Evolutionary conservation across 2,113 vertebrate species (phyloP), one percentile per base, ranked within the genome.

Genomic region (Nerophis lumbriciformis): DNA sequence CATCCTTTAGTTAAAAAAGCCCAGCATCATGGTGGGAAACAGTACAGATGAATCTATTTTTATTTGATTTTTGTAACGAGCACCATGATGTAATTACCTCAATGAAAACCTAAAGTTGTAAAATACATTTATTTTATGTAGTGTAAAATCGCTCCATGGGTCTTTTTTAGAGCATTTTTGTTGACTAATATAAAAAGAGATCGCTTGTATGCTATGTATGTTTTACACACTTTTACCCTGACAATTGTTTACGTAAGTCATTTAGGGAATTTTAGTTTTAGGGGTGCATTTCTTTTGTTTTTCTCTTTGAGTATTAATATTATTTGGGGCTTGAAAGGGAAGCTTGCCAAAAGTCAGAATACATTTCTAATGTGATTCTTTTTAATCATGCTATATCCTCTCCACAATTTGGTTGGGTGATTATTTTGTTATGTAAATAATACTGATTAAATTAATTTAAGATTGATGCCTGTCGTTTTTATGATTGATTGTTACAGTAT

Each of bases 381-480:
- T 76, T 73, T 60, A 73, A 76, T 73, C 73, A 68, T 83, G 68
- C 75, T 76, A 35, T 82, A 73, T 80, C 57, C 39, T 63, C 75
- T 84, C 55, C 69, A 82, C 71, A 63, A 73, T 88, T 82, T 82
- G 77, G 74, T 83, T 83, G 72, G 70, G 66, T 78, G 73, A 75
- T 28, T 75, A 80, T 56, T 61, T 63, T 86, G 77, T 83, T 88
- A n/a, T 91, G 89, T 90, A 91, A 87, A 91, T 91, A 90, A 82
- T 88, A 83, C 85, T 87, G 86, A 91, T 90, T 91, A 91, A 91
- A 90, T 91, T 91, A 91, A 91, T 90, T 91, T 91, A 90, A 91
- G 65, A 86, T 78, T 85, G 63, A 87, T 72, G 82, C 83, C 73
- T 63, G 77, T 70, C 65, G 56, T 5, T 56, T 51, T 6, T 69